Conservation (phyloP, 2,888 invertebrate species). For the Lamellibrachia columna region DNA sequence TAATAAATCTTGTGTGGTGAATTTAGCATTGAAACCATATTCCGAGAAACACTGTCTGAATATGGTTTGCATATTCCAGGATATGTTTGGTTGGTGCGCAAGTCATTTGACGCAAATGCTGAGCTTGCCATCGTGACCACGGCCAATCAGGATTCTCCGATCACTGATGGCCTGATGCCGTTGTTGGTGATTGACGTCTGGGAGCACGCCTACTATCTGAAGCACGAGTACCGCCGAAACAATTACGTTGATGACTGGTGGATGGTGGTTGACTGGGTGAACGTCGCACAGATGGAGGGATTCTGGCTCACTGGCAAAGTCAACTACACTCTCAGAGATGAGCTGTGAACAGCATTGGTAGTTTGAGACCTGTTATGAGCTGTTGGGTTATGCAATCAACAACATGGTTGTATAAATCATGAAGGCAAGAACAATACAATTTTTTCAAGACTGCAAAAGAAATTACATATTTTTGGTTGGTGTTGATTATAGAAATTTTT, state of each 20-base stretch:
- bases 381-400: too few relatives aligned
- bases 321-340: not conserved
- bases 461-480: too few relatives aligned
- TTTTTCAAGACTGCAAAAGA: too few relatives aligned
- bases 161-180: slow-evolving; percentile 48
- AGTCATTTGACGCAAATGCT: slow-evolving; percentile 33
- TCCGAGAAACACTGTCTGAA: not conserved
- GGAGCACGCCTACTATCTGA: slow-evolving; percentile 61
- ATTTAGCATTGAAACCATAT: not conserved
- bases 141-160: slow-evolving; percentile 56
- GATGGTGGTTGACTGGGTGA: slow-evolving; percentile 56
- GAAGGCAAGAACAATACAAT: too few relatives aligned
- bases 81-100: slow-evolving; percentile 57
- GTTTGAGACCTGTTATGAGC: not conserved
- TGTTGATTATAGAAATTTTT: too few relatives aligned
- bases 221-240: slow-evolving; percentile 49
- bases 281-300: slow-evolving; percentile 47
- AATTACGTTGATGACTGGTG: slow-evolving; percentile 55
- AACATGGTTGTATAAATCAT: too few relatives aligned
- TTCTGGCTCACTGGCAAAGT: slow-evolving; percentile 45
- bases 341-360: not conserved
- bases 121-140: slow-evolving; percentile 48
- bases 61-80: slow-evolving; percentile 42
- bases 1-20: not conserved
- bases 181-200: slow-evolving; percentile 57